Base-by-base conservation (phyloP, 1,140 invertebrate species). In the Aporrectodea caliginosa region DNA sequence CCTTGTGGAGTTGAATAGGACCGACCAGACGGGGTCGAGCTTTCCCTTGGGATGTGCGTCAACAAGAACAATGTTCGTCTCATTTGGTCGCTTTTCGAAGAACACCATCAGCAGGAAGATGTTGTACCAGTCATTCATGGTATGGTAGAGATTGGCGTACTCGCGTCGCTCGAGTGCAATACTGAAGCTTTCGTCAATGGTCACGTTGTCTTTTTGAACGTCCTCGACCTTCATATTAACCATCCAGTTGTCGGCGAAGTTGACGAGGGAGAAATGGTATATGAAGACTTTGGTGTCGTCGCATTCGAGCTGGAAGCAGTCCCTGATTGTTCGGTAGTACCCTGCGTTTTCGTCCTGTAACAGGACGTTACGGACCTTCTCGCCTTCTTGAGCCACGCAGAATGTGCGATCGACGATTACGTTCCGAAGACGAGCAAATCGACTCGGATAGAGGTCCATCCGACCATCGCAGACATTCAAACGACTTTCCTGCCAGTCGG, bases 71-170 rank as follows among this genome's bases (percentile, higher is more conserved):
- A 88, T 83, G 29, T 80, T 84, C 0, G 84, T 78, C 43, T 84
- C 78, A 12, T 82, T 68, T 6, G 83, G 81, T 33, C 79, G 35
- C 32, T 80, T 74, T 43, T 83, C 78, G 70, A 87, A 86, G n/a
- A 85, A 76, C 14, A 82, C 75, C 77, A 84, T 81, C 73, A 86
- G 79, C 14, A 88, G 81, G 76, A 86, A 88, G 0, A 84, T 83
- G 79, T 86, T 87, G 77, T 84, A 87, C 76, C 76, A 86, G 79
- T 88, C 86, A 16, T 86, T 86, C 84, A 88, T 85, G 0, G 85
- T 85, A 80, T 88, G 87, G 78, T 87, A 88, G 29, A 87, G 70
- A 80, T 88, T 88, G 2, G 82, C 86, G 80, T 87, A 88, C 72
- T 88, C 87, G 79, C 85, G 86, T 32, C 87, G 75, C 1, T 34